These are phyloP conservation scores for Drosophila prostipennis DNA, from an alignment of 2,888 invertebrate genomes.

Conservation along the genomic window DNA sequence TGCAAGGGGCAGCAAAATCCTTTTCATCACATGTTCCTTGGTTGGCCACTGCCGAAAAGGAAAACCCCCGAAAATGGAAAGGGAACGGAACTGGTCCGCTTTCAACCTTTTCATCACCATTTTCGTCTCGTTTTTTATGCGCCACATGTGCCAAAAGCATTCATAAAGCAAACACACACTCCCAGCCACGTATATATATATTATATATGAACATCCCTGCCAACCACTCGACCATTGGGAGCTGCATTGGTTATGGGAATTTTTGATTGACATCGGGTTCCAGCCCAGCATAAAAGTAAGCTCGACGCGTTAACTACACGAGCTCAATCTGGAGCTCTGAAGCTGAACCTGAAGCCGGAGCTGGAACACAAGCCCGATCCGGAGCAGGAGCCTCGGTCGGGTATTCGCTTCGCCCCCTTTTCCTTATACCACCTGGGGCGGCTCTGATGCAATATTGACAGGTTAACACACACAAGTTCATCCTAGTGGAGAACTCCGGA, in stretches of 20 bases:
- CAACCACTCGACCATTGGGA: conserved; percentile 49
- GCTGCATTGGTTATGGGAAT: conserved; percentile 79
- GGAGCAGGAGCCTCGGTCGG: conserved; percentile 11
- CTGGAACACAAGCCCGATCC: conserved; percentile 17
- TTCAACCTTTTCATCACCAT: conserved; percentile 46
- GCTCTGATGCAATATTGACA: conserved; percentile 77
- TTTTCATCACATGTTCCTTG: conserved; percentile 72
- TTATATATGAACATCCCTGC: conserved; percentile 26
- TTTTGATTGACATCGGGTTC: conserved; percentile 82
- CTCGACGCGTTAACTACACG: conserved; percentile 75
- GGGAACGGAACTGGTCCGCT: conserved; percentile 8
- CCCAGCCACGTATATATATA: conserved; percentile 10
- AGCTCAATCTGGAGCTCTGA: conserved; percentile 29
- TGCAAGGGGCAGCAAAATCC: conserved; percentile 68
- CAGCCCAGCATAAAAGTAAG: conserved; percentile 53
- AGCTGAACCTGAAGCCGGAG: conserved; percentile 12
- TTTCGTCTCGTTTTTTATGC: conserved; percentile 73
- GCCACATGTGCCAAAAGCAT: conserved; percentile 78
- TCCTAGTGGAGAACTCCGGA: conserved; percentile 14
- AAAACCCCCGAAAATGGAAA: conserved; percentile 12
- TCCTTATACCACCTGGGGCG: conserved; percentile 65
- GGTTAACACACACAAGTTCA: conserved; percentile 41
- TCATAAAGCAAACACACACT: conserved; percentile 69
- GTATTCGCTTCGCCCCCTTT: background rate
- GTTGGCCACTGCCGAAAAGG: conserved; percentile 61